phyloP scores from a whole-genome alignment of 2,113 vertebrate genomes.

The Lycaon pictus region DNA sequence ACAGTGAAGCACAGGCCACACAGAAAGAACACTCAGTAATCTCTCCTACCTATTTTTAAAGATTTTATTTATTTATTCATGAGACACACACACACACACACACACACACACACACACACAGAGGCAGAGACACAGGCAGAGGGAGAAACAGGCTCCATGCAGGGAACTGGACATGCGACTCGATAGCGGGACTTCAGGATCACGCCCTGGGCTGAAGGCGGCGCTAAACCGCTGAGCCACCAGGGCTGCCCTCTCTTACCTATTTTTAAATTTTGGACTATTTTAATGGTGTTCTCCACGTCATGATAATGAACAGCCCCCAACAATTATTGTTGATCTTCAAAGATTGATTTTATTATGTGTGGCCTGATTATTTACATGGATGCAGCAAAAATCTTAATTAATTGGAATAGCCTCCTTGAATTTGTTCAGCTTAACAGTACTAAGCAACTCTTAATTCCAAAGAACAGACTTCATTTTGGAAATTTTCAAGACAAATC shows the following conservation, averaged over 20 bases:
- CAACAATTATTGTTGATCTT: background rate
- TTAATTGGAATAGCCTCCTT: background rate
- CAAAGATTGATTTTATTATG: background rate
- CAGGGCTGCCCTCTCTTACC: no score
- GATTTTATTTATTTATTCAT: no score
- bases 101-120: no score
- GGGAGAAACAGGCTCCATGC: no score
- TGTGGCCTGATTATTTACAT: background rate
- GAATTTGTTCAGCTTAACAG: background rate
- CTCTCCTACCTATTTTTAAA: background rate
- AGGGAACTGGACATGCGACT: no score
- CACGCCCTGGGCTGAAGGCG: no score
- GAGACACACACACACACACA: no score
- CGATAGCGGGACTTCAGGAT: no score
- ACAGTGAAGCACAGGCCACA: no score
- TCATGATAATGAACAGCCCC: background rate
- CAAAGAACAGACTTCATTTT: background rate
- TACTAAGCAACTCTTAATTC: background rate
- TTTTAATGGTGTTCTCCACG: background rate
- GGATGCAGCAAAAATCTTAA: background rate
- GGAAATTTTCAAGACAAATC: background rate
- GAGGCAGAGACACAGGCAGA: no score
- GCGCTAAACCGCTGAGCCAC: no score
- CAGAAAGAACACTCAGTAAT: background rate
- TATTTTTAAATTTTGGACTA: background rate